Evolutionary conservation across 2,888 invertebrate genomes (phyloP), one percentile per base, ranked within the genome.

Genomic region (Colostygia pectinataria): DNA sequence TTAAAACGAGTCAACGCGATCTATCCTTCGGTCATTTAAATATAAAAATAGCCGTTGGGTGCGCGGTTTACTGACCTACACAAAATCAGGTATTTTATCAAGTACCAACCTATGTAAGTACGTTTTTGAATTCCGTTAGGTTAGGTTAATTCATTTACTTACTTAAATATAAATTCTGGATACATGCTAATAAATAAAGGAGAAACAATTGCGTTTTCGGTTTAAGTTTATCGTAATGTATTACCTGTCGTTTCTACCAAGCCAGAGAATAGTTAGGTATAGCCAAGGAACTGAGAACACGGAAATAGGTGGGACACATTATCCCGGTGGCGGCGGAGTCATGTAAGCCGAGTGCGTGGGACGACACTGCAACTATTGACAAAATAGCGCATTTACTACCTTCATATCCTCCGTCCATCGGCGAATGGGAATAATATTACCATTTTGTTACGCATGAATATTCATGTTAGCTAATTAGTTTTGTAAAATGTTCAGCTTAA

Each of bases 331-430:
- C 71, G 58, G 74, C 62, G 72, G 75, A n/a, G n/a, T n/a, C 81
- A 68, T 83, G 84, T 80, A 71, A 61, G 52, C 54, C 41, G 46
- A 43, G 65, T 69, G 85, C 83, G 85, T 86, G 83, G 87, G 87
- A 68, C 63, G 80, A 53, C 61, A 74, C 70, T 74, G 61, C 15
- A 31, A 50, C 67, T 72, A 67, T 71, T 76, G 73, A 77, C 76
- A 74, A 76, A 74, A 77, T 69, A 67, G 65, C 64, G 61, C 65
- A 57, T 63, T 65, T 64, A 65, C 18, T 31, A 25, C 13, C 31
- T 29, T 24, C 31, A 23, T 27, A 20, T 58, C 59, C 59, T 59
- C 54, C 53, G 56, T 61, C 63, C 57, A 63, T 38, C 18, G 7
- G 9, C 7, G 20, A 43, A 42, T 18, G n/a, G 7, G 10, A 40